These are phyloP conservation scores for Cryptops parisi DNA, from an alignment of 2,888 invertebrate genomes.

Conservation along the genomic window DNA sequence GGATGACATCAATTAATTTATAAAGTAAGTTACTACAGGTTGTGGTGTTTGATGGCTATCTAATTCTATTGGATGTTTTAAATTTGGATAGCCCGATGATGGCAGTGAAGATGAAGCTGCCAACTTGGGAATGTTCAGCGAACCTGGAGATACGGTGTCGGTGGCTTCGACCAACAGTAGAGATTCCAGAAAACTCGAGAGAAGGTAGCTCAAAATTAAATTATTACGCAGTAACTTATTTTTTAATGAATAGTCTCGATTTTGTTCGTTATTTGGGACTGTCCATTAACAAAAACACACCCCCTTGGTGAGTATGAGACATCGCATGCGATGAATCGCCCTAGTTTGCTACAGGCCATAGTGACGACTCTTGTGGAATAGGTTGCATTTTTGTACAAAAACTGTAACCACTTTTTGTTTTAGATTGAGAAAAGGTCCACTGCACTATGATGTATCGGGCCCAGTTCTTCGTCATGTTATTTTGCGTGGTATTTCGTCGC, in stretches of 20 bases:
- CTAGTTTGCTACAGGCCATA: too few relatives aligned
- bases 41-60: conserved; percentile 17
- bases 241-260: too few relatives aligned
- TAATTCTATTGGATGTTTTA: background rate
- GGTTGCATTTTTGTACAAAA: background rate
- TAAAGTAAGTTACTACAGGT: too few relatives aligned
- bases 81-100: conserved; percentile 18
- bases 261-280: too few relatives aligned
- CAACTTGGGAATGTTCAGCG: conserved; percentile 14
- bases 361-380: too few relatives aligned
- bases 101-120: conserved; percentile 26
- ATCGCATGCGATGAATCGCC: too few relatives aligned
- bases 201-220: conserved; percentile 37
- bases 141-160: conserved; percentile 23
- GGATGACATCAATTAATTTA: too few relatives aligned
- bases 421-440: background rate
- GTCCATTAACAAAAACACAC: too few relatives aligned
- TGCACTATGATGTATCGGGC: conserved; percentile 34
- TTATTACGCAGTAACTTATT: background rate
- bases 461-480: conserved; percentile 62
- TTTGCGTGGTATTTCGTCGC: conserved; percentile 76
- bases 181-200: conserved; percentile 22
- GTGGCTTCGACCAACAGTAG: conserved; percentile 26
- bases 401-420: background rate
- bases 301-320: too few relatives aligned